A percentile compares a stretch with the other conserved stretches of the same genome.
Evolutionary conservation across 2,888 invertebrate species (phyloP).

Genomic region (Orthosia gracilis): DNA sequence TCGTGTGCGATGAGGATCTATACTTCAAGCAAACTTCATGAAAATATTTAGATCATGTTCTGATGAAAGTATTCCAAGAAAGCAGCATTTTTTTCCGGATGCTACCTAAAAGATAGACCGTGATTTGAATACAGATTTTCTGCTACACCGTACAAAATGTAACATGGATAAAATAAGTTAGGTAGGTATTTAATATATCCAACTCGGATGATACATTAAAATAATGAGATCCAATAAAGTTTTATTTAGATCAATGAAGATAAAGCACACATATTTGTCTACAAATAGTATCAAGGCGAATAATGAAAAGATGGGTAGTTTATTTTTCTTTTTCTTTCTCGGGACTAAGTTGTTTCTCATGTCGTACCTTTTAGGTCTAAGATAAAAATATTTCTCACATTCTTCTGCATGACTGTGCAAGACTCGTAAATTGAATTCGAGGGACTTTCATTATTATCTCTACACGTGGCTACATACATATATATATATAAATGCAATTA

Average conservation of each 20-base stretch:
- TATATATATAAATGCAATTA: not conserved
- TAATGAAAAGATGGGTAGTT: constrained; percentile 49
- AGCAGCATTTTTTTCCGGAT: constrained; percentile 45
- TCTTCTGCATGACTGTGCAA: constrained; percentile 33
- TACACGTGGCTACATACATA: constrained; percentile 14
- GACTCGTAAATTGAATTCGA: constrained; percentile 47
- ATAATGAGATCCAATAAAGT: constrained; percentile 44
- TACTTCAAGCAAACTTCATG: constrained; percentile 43
- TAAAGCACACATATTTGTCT: constrained; percentile 46
- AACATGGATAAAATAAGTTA: not conserved
- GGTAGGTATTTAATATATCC: constrained; percentile 35
- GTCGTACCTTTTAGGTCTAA: constrained; percentile 56
- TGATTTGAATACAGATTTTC: constrained; percentile 47
- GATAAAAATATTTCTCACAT: constrained; percentile 47
- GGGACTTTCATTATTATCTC: constrained; percentile 10
- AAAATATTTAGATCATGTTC: constrained; percentile 57
- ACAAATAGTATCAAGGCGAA: constrained; percentile 39
- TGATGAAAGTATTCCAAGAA: constrained; percentile 56
- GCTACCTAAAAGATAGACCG: constrained; percentile 30
- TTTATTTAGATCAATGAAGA: constrained; percentile 55
- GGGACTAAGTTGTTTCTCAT: constrained; percentile 57
- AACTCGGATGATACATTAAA: constrained; percentile 33
- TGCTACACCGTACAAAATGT: constrained; percentile 5
- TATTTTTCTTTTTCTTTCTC: constrained; percentile 48
- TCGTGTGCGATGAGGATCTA: constrained; percentile 53